phyloP scores from a whole-genome alignment of 2,797 vertebrate species.

The Denticeps clupeoides region DNA sequence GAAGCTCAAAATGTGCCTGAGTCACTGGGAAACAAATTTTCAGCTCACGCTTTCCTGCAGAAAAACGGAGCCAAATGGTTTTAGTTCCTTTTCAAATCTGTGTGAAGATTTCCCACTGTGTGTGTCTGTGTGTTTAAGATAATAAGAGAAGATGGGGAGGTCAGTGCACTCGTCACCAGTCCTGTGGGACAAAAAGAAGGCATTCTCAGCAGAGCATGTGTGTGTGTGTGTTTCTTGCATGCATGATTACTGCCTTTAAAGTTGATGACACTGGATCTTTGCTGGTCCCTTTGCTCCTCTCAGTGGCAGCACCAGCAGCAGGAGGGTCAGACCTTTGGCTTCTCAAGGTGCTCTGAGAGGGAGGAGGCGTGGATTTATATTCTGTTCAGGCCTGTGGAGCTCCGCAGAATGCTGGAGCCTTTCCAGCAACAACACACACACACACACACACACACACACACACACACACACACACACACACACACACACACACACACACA shows the following conservation, averaged over 20 bases:
- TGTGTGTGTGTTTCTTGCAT: no score
- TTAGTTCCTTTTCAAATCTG: slow-evolving; percentile 7
- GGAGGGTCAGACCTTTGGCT: no score
- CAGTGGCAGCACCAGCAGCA: neutral
- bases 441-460: neutral
- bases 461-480: neutral
- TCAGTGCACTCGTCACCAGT: neutral
- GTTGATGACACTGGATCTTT: neutral
- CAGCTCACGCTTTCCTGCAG: no score
- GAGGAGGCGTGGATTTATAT: slow-evolving; percentile 35
- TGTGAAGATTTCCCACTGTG: neutral
- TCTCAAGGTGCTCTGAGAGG: no score
- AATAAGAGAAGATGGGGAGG: neutral
- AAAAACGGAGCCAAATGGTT: no score
- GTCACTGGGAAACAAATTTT: no score
- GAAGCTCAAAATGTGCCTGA: no score
- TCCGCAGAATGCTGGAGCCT: slow-evolving; percentile 53
- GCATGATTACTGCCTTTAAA: neutral
- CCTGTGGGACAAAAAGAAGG: slow-evolving; percentile 1
- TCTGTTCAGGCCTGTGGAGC: slow-evolving; percentile 34
- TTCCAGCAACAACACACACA: slow-evolving; percentile 29
- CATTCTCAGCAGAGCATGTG: neutral
- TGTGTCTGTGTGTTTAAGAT: neutral
- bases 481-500: no score
- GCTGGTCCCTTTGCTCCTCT: neutral